Evolutionary conservation across 2,888 invertebrate species (phyloP), one percentile per base, ranked within the genome.

Genomic region (Pseudococcus longispinus): DNA sequence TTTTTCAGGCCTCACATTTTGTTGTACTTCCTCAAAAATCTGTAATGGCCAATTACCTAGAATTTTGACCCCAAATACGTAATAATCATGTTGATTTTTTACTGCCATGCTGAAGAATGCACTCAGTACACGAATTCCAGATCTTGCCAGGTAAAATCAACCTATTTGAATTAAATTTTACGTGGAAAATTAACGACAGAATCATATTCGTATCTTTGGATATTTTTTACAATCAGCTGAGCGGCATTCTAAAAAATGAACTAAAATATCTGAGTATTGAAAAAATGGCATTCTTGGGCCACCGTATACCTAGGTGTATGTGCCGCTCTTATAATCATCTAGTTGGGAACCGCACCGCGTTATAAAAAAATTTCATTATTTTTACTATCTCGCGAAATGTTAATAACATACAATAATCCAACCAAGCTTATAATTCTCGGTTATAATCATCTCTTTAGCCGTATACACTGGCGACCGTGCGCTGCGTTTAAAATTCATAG

Each of bases 341-440:
- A 65, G 65, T 65, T 65, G 65, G 20, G 65, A 65, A 65, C 65
- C 26, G 15, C 65, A 37, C 37, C 37, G 5, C 37, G 13, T 23
- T 20, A 65, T 65, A 65, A 65, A 26, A 65, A 65, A 65, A 37
- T 65, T 65, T 65, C 65, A 65, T 65, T 65, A 65, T 65, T 65
- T 65, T 65, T 65, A 65, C 65, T 11, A 65, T 65, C 65, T 65
- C 65, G 65, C 65, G 26, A 65, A 65, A 65, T 65, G 65, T 65
- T 65, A 65, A 65, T 65, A 23, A 65, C 65, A 65, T 65, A 65
- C 13, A 26, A 65, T 65, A 65, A 65, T 65, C 26, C 65, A 65
- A 26, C 65, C 65, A 65, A 65, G 65, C 65, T 65, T 65, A 65
- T 65, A 65, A 65, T 65, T 65, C 65, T 65, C 65, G 26, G 65